Evolutionary conservation across 2,113 vertebrate genomes (phyloP).

Genomic region (Cathartes aura): DNA sequence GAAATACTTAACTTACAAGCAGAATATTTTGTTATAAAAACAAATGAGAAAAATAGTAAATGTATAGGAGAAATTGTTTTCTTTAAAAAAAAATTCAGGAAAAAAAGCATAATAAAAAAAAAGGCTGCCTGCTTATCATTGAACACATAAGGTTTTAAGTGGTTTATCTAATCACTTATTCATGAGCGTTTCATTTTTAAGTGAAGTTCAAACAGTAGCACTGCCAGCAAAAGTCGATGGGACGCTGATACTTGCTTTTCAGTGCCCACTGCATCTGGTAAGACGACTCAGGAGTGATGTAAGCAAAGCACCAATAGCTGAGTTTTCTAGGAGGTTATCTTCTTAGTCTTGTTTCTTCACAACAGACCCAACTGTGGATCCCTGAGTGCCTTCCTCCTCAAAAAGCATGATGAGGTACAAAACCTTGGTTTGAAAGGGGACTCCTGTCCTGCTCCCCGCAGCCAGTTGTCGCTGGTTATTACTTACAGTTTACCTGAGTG

Average conservation of each 20-base stretch:
- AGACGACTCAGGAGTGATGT: background rate
- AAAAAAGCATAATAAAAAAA: background rate
- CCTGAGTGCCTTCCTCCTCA: background rate
- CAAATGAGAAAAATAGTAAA: background rate
- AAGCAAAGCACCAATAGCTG: background rate
- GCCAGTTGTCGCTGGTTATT: background rate
- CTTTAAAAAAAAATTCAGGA: background rate
- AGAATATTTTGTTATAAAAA: background rate
- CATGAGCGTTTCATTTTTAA: background rate
- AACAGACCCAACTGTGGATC: background rate
- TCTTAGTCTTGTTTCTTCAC: background rate
- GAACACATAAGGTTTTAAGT: background rate
- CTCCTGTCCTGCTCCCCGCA: background rate
- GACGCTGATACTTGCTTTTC: background rate
- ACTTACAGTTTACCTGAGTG: accelerated
- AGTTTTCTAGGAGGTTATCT: background rate
- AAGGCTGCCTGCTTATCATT: background rate
- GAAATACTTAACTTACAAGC: background rate
- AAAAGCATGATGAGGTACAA: background rate
- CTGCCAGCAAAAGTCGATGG: background rate
- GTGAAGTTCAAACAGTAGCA: background rate
- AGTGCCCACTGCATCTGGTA: background rate
- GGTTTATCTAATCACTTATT: background rate
- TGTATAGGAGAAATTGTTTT: background rate
- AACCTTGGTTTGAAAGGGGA: background rate